Base-by-base conservation (phyloP, 2,888 invertebrate genomes). In the Trichogramma evanescens region DNA sequence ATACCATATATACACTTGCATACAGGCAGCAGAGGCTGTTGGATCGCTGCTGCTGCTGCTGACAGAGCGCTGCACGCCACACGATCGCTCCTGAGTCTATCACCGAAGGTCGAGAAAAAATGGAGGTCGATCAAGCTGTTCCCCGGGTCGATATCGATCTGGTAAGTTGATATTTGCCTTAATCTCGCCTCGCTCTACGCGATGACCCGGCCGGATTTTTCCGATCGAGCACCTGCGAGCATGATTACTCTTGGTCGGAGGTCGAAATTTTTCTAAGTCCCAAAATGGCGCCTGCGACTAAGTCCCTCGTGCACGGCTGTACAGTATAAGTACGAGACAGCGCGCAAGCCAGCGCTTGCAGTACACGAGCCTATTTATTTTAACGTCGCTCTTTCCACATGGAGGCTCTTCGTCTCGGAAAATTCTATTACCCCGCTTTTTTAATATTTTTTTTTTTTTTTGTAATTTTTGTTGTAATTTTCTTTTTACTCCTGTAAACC, bases 211-310 rank as follows among this genome's bases (percentile, higher is more conserved):
- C 64, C 61, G 62, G 49, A 67, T 70, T 69, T 65, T 60, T 59
- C 46, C 8, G 38, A 51, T 59, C 66, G 49, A 42, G 43, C 45
- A n/a, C 41, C 42, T 45, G 40, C 54, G 66, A 7, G 57, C 58
- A 66, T 68, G 68, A 82, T 80, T 81, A 80, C 82, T 83, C 78
- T 80, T 84, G 82, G 72, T 79, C 76, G 72, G 71, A 73, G 72
- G 74, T 73, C 74, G 78, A 82, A 84, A 84, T 79, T 84, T 83
- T 84, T 84, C 84, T 84, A 89, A 89, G 89, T 89, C 88, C 88
- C 87, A 89, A 89, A 87, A 90, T 89, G 89, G 89, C 89, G 89
- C 86, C 89, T 85, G 84, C 83, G 83, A 59, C 65, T 64, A 64
- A 64, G 64, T 64, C 60, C 64, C 63, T 61, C 61, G 60, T 62